Conservation (phyloP, 1,140 invertebrate genomes). For the Lepeophtheirus salmonis region DNA sequence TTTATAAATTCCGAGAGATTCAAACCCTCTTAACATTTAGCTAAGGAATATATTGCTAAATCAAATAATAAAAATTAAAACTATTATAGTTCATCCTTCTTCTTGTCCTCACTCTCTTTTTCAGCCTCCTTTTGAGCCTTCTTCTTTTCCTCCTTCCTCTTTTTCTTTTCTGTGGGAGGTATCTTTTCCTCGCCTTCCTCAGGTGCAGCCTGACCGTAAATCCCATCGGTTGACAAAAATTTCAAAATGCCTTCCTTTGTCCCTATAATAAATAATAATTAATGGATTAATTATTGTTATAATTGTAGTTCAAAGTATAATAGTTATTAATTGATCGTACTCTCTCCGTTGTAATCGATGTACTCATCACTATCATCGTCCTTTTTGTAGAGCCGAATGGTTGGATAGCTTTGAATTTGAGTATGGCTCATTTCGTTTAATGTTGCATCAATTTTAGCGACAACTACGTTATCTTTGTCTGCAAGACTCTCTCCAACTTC, state of each 20-base stretch:
- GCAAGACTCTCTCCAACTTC: conserved; percentile 21
- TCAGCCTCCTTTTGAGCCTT: background rate
- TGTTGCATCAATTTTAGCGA: conserved; percentile 44
- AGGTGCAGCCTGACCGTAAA: conserved; percentile 39
- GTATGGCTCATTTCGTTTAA: conserved; percentile 35
- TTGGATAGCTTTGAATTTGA: conserved; percentile 40
- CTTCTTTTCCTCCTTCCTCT: background rate
- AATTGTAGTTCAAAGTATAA: background rate
- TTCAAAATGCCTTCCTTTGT: conserved; percentile 77
- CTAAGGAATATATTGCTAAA: no score
- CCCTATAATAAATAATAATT: conserved; percentile 18
- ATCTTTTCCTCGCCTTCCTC: conserved; percentile 18
- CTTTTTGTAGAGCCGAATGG: conserved; percentile 39
- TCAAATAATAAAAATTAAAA: no score
- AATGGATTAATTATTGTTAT: background rate
- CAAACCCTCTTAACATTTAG: no score
- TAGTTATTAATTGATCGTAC: background rate
- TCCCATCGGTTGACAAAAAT: conserved; percentile 53
- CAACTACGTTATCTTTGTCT: conserved; percentile 32
- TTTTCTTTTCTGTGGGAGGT: background rate
- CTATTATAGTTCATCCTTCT: background rate
- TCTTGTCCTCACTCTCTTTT: background rate
- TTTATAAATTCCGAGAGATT: no score
- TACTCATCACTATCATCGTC: conserved; percentile 31
- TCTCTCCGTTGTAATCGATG: conserved; percentile 76